A percentile compares a stretch with the other conserved stretches of the same genome.
These are phyloP conservation scores for Riparia riparia DNA, from an alignment of 2,113 vertebrate genomes.

Conservation along the genomic window DNA sequence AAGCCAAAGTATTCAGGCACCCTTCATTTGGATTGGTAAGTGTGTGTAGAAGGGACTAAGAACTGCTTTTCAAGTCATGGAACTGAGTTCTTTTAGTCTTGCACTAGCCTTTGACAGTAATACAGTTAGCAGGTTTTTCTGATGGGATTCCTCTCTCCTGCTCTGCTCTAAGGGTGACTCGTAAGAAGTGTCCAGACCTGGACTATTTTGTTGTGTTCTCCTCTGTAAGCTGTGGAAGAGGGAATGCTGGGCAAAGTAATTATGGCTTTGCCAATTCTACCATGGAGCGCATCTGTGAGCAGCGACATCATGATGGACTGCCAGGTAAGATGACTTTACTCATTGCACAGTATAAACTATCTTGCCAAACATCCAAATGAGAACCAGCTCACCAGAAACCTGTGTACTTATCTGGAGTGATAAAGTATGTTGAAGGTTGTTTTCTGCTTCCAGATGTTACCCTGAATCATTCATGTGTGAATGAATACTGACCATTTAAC, in stretches of 20 bases:
- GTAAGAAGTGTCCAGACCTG: slow-evolving; percentile 87
- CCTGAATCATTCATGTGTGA: not conserved
- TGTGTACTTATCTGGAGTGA: not conserved
- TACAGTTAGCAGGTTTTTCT: not conserved
- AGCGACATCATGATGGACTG: slow-evolving; percentile 82
- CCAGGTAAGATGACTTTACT: slow-evolving; percentile 71
- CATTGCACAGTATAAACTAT: not conserved
- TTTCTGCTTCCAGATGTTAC: not conserved
- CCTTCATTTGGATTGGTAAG: slow-evolving; percentile 89
- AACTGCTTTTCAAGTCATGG: not conserved
- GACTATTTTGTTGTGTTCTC: slow-evolving; percentile 95
- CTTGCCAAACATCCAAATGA: not conserved
- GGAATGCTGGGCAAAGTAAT: slow-evolving; percentile 94
- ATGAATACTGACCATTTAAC: not conserved
- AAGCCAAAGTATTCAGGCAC: slow-evolving; percentile 91
- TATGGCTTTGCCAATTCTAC: slow-evolving; percentile 96
- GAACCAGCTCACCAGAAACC: not conserved
- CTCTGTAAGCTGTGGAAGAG: slow-evolving; percentile 94
- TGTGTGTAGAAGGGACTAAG: not conserved
- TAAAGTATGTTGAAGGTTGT: not conserved
- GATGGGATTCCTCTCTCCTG: not conserved
- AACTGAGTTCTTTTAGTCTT: not conserved
- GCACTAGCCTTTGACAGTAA: not conserved
- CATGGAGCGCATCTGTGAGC: slow-evolving; percentile 97
- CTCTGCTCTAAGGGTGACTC: slow-evolving; percentile 79